phyloP scores from a whole-genome alignment of 2,113 vertebrate species.

The Martes martes region DNA sequence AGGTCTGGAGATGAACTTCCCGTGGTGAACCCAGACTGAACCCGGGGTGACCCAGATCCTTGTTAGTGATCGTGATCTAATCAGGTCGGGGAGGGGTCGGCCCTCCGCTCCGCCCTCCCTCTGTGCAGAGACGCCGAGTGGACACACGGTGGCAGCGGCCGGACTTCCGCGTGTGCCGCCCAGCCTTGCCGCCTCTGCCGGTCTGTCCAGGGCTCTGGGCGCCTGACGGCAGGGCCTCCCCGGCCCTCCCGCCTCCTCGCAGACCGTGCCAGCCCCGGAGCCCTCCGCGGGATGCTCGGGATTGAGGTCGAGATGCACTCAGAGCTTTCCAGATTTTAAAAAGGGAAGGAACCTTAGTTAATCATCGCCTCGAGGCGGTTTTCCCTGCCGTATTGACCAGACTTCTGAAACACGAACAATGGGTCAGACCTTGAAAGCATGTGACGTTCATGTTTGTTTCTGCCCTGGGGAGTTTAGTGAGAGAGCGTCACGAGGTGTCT shows the following conservation, averaged over 20 bases:
- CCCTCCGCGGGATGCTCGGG: neutral
- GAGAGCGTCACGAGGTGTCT: neutral
- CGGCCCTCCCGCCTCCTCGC: accelerated
- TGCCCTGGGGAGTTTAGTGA: neutral
- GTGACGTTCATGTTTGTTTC: neutral
- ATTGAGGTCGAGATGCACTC: neutral
- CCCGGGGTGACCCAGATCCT: neutral
- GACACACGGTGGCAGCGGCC: neutral
- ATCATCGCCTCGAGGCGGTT: neutral
- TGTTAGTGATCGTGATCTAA: neutral
- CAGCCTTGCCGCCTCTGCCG: neutral
- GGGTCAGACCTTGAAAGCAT: neutral
- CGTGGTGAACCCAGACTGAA: neutral
- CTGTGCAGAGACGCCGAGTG: neutral
- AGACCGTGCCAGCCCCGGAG: accelerated
- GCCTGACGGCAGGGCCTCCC: neutral
- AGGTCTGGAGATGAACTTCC: neutral
- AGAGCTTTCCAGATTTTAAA: neutral
- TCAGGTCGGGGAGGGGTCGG: neutral
- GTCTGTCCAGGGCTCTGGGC: neutral
- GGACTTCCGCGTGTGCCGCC: neutral
- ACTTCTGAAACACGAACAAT: neutral
- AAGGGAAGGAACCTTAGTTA: neutral
- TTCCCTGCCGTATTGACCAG: neutral
- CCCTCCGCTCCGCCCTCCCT: neutral